A percentile compares a stretch with the other conserved stretches of the same genome.
Conservation (phyloP, 2,888 invertebrate species). For the Euspilapteryx auroguttella region DNA sequence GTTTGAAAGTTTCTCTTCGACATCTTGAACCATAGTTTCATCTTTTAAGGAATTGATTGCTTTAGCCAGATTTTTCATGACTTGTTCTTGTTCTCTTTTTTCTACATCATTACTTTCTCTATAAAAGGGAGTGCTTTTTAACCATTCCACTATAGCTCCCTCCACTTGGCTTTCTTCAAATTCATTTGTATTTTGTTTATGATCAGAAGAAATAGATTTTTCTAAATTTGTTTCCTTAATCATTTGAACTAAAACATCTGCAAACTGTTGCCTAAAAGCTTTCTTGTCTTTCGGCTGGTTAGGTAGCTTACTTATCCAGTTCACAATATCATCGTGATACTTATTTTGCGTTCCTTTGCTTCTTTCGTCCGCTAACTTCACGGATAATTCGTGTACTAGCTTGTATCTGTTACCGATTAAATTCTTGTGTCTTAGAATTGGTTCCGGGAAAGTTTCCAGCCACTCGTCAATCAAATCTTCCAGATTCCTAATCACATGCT, state of each 20-base stretch:
- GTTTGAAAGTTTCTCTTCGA: too few species aligned
- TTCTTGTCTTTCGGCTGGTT: background rate
- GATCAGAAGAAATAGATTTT: too few species aligned
- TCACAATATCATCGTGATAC: background rate
- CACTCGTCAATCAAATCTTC: background rate
- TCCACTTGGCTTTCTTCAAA: background rate
- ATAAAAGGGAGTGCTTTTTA: background rate
- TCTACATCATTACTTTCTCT: background rate
- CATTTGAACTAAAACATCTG: too few species aligned
- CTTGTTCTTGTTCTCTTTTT: background rate
- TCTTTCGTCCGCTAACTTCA: background rate
- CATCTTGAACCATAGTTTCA: too few species aligned
- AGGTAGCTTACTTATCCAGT: background rate
- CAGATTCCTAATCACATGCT: background rate
- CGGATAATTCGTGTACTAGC: background rate
- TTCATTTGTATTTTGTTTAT: background rate
- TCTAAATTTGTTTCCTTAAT: too few species aligned
- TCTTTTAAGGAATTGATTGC: too few species aligned
- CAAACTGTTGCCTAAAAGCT: background rate
- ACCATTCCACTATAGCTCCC: background rate
- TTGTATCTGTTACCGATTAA: background rate
- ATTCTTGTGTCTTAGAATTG: background rate
- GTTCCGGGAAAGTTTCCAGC: background rate
- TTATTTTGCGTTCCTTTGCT: background rate
- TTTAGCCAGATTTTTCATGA: background rate